Base-by-base conservation (phyloP, 2,797 vertebrate species). In the Pterois miles region DNA sequence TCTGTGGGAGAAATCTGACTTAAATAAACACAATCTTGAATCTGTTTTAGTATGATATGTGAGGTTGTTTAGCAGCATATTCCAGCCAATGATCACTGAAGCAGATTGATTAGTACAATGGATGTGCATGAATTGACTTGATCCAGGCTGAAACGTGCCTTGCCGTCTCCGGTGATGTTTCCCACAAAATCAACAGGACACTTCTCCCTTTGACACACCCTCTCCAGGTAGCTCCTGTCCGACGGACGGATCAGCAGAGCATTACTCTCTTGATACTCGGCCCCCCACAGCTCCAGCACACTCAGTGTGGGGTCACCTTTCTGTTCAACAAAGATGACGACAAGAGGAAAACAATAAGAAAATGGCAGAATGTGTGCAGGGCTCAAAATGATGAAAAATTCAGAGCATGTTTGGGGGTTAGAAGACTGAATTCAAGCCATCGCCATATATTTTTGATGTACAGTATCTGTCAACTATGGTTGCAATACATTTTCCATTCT, bases 211-310 rank as follows among this genome's bases (percentile, higher is more conserved):
- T 38, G 84, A 78, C 97, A 97, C 83, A 97, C 94, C 0, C 71
- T 86, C 76, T 88, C 94, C 72, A 98, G 89, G 86, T 96, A 97
- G 71, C 74, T 79, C 0, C 85, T 85, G 62, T 96, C 88, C 0
- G 89, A 40, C 0, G 96, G 86, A 4, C 87, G 94, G 62, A 97
- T 91, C 78, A 99, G 93, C 71, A 99, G 90, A 2, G 98, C 97
- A 0, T 99, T 98, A 62, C 97, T 97, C 88, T 98, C 98, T 91
- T 99, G 98, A 89, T 99, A 99, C 88, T 99, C 98, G 0, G 97
- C 97, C 4, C 97, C 98, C 98, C 98, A 99, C 62, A 98, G 94
- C 94, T 99, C 98, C 88, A 98, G 81, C 85, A 97, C 95, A 12
- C 96, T 99, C 85, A 99, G 83, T 0, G 98, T 98, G 3, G 97